These are phyloP conservation scores for Amphimallon solstitiale DNA, from an alignment of 2,888 invertebrate species.

Conservation along the genomic window DNA sequence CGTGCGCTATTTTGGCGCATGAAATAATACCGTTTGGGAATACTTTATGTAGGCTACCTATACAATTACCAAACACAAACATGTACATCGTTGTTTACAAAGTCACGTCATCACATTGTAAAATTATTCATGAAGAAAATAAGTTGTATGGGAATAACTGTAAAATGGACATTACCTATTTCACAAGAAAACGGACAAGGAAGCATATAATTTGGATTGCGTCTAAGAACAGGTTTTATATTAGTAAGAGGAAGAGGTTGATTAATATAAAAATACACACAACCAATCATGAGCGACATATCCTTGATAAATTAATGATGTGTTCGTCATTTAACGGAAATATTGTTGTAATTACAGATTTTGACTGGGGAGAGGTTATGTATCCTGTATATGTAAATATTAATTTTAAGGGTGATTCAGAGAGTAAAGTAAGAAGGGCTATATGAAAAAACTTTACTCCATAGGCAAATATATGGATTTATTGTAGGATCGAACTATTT, in stretches of 20 bases:
- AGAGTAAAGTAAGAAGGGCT: too few relatives aligned
- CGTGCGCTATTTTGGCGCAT: background rate
- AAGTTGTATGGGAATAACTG: constrained; percentile 20
- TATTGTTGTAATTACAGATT: too few relatives aligned
- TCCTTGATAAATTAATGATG: background rate
- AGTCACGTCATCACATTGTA: constrained; percentile 14
- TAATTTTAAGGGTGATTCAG: too few relatives aligned
- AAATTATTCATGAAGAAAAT: constrained; percentile 19
- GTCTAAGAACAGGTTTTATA: background rate
- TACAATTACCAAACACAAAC: constrained; percentile 10
- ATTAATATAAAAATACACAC: background rate
- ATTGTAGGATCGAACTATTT: too few relatives aligned
- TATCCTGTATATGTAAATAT: too few relatives aligned
- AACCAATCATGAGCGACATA: background rate
- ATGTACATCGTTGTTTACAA: background rate
- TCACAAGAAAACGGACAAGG: constrained; percentile 11
- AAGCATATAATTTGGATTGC: background rate
- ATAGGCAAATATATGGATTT: too few relatives aligned
- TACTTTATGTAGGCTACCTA: background rate
- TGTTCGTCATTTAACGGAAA: too few relatives aligned
- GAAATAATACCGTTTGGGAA: constrained; percentile 16
- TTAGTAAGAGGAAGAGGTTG: background rate
- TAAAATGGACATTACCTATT: constrained; percentile 19
- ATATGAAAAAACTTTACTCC: too few relatives aligned
- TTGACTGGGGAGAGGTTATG: too few relatives aligned